phyloP scores from a whole-genome alignment of 64 coral and sea anemone species.

The Pocillopora verrucosa region DNA sequence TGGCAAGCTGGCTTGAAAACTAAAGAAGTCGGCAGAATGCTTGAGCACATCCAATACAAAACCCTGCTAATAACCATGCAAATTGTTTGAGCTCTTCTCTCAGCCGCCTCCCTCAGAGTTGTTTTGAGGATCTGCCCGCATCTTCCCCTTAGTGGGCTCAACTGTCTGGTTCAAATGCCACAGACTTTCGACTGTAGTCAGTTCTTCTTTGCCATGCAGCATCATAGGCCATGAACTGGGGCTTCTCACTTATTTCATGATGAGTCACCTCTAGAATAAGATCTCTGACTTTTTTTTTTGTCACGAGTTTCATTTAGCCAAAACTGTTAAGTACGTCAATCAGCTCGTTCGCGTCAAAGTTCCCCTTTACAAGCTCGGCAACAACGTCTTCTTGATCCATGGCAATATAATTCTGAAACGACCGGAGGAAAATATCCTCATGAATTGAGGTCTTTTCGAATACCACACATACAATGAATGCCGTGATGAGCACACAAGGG shows the following conservation, averaged over 20 bases:
- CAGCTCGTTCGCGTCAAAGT: neutral
- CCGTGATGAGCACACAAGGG: too few species aligned
- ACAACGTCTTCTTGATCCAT: constrained; percentile 12
- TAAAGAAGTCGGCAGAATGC: too few species aligned
- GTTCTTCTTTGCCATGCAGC: neutral
- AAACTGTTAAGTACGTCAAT: constrained; percentile 12
- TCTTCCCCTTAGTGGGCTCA: neutral
- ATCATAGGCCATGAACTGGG: neutral
- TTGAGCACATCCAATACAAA: too few species aligned
- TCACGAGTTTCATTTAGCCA: neutral
- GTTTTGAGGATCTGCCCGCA: neutral
- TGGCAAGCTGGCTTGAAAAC: too few species aligned
- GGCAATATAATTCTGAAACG: constrained; percentile 13
- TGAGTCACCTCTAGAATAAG: neutral
- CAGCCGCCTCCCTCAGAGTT: neutral
- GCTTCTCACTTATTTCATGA: constrained; percentile 3
- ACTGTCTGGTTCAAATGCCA: neutral
- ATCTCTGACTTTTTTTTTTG: neutral
- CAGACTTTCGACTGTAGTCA: neutral
- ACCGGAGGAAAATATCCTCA: constrained; percentile 1
- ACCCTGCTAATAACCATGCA: too few species aligned
- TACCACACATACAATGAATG: constrained; percentile 1
- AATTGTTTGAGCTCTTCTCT: too few species aligned
- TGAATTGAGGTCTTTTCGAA: neutral
- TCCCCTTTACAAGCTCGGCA: neutral